A percentile compares a stretch with the other conserved stretches of the same genome.
Evolutionary conservation across 2,797 vertebrate genomes (phyloP).

Genomic region (Triplophysa bombifrons): DNA sequence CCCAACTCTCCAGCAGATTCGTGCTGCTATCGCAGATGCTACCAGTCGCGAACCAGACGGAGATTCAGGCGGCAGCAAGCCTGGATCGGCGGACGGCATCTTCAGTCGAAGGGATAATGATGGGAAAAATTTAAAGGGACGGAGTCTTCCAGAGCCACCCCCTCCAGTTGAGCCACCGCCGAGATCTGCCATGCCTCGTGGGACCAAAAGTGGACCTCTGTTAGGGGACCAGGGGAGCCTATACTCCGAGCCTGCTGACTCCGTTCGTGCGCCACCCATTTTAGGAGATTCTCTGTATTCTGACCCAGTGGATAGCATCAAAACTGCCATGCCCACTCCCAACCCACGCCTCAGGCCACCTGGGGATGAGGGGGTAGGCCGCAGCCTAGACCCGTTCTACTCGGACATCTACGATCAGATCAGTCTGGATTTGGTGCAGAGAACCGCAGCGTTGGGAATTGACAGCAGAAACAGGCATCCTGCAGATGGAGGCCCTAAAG

Average conservation of each 20-base stretch:
- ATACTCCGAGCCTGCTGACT: constrained; percentile 92
- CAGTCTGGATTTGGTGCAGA: constrained; percentile 67
- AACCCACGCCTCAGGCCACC: constrained; percentile 67
- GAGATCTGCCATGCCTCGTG: constrained; percentile 65
- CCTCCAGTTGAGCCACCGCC: constrained; percentile 61
- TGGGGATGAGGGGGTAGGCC: constrained; percentile 64
- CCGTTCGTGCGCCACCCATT: constrained; percentile 73
- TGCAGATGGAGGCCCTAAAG: constrained; percentile 62
- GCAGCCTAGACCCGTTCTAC: constrained; percentile 65
- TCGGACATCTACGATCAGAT: constrained; percentile 78
- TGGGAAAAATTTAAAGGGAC: constrained; percentile 70
- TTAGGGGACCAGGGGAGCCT: constrained; percentile 70
- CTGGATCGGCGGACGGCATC: constrained; percentile 73
- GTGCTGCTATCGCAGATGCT: constrained; percentile 52
- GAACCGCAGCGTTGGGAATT: constrained; percentile 61
- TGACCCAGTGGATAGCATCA: constrained; percentile 88
- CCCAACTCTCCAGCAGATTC: constrained; percentile 66
- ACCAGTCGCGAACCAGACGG: constrained; percentile 74
- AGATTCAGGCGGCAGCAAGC: constrained; percentile 77
- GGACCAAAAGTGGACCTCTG: constrained; percentile 54
- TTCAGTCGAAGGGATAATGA: constrained; percentile 65
- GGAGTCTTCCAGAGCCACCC: constrained; percentile 79
- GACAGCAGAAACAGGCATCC: constrained; percentile 61
- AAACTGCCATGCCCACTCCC: constrained; percentile 59
- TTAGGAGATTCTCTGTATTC: constrained; percentile 84